phyloP scores from a whole-genome alignment of 2,888 invertebrate species.

The Amorpha juglandis region DNA sequence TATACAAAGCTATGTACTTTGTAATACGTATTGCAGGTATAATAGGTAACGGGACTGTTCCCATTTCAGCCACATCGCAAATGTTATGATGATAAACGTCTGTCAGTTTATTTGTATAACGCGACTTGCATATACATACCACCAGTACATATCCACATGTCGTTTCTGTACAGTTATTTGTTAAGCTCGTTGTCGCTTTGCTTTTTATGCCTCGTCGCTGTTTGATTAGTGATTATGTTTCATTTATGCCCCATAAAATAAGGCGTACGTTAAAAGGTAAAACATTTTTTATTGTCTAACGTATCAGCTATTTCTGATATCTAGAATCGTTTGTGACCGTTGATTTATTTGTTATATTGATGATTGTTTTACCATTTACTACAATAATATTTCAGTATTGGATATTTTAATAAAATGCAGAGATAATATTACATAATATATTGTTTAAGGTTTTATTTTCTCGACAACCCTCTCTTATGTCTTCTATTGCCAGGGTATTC shows the following conservation, averaged over 20 bases:
- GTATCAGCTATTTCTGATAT: background rate
- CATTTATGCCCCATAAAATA: background rate
- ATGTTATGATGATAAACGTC: slow-evolving; percentile 30
- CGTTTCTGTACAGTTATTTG: background rate
- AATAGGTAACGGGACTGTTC: slow-evolving; percentile 39
- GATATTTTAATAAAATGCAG: too few relatives aligned
- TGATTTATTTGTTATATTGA: too few relatives aligned
- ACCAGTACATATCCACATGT: slow-evolving; percentile 9
- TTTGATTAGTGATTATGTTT: slow-evolving; percentile 4
- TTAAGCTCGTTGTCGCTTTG: background rate
- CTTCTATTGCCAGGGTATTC: too few relatives aligned
- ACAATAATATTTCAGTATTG: too few relatives aligned
- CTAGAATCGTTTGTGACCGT: too few relatives aligned
- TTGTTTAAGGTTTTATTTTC: too few relatives aligned
- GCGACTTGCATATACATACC: slow-evolving; percentile 17
- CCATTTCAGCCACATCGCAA: slow-evolving; percentile 32
- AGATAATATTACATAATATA: too few relatives aligned
- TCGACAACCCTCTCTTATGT: too few relatives aligned
- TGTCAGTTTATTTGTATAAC: slow-evolving; percentile 29
- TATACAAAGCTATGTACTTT: slow-evolving; percentile 9
- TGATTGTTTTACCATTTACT: too few relatives aligned
- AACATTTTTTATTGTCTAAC: too few relatives aligned
- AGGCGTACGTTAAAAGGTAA: background rate
- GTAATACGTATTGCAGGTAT: slow-evolving; percentile 16
- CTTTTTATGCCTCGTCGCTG: background rate